Conservation (phyloP, 2,888 invertebrate species). For the Cryptophagus acutangulus region DNA sequence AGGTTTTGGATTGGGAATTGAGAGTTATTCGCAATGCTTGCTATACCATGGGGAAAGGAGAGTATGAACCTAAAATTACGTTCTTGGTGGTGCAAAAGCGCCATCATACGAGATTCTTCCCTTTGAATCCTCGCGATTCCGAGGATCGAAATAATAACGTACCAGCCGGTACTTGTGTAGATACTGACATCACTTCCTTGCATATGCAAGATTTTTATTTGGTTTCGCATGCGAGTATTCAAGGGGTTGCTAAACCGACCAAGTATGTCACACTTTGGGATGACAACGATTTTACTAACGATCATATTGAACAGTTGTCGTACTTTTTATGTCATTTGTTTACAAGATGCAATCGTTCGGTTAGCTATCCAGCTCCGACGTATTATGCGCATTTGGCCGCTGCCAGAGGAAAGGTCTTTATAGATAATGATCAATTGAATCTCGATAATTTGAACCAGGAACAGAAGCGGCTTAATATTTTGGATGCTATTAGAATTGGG, state of each 20-base stretch:
- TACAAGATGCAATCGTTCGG: slow-evolving; percentile 75
- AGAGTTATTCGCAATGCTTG: slow-evolving; percentile 69
- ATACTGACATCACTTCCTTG: slow-evolving; percentile 79
- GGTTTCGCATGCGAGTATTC: slow-evolving; percentile 61
- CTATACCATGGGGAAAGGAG: slow-evolving; percentile 39
- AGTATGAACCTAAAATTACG: slow-evolving; percentile 72
- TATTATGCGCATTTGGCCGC: slow-evolving; percentile 87
- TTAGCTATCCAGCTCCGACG: slow-evolving; percentile 82
- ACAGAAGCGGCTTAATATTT: slow-evolving; percentile 52
- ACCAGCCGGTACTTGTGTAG: slow-evolving; percentile 60
- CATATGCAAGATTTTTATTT: slow-evolving; percentile 85
- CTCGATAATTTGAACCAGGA: slow-evolving; percentile 49
- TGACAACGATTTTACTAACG: slow-evolving; percentile 64
- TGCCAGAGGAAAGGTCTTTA: slow-evolving; percentile 57
- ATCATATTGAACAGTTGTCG: slow-evolving; percentile 73
- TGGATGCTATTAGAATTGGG: slow-evolving; percentile 51
- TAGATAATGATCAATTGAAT: slow-evolving; percentile 44
- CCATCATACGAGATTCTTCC: slow-evolving; percentile 79
- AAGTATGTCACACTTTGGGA: slow-evolving; percentile 83
- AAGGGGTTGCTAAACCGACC: slow-evolving; percentile 81
- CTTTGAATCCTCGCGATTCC: slow-evolving; percentile 40
- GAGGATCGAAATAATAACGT: slow-evolving; percentile 61
- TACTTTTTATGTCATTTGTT: slow-evolving; percentile 84
- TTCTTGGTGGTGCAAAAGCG: slow-evolving; percentile 95
- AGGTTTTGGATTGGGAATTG: slow-evolving; percentile 63